Evolutionary conservation across 2,113 vertebrate genomes (phyloP), one percentile per base, ranked within the genome.

Genomic region (Rhabdornis inornatus): DNA sequence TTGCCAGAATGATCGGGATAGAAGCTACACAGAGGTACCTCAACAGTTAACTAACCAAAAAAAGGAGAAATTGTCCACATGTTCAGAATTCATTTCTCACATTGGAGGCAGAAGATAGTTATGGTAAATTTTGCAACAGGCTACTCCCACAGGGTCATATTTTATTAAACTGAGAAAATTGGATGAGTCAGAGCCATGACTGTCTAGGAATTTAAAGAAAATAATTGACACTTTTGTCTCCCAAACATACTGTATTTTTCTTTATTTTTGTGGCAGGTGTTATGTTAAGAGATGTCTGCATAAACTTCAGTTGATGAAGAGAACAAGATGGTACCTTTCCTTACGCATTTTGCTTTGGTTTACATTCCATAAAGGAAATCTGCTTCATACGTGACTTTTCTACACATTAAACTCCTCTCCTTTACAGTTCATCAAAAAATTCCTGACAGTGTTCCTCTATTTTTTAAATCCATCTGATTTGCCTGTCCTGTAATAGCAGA

Each of bases 141-240:
- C 44, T 90, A 37, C 79, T 88, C 81, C 88, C 74, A 83, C 14
- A 2, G 50, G 35, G 39, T 63, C 94, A 44, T 96, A 42, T 95
- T 91, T 95, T 96, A 84, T 72, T 86, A 66, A 69, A 82, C 17
- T 77, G 59, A 90, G 65, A 84, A 88, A 90, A 71, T 19, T 66
- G 70, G 76, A 57, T 94, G 90, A 96, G 49, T 93, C 84, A 93
- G 77, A 95, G 76, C 37, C 68, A 40, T 40, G 55, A 35, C 31
- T 84, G 18, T 93, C 83, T 93, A 97, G 55, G 89, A 89, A 90
- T 85, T 92, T 83, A 90, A 96, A 90, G 40, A 76, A 75, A 91
- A 92, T 86, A 91, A 87, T 81, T 35, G 42, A 86, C 82, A 72
- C 40, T 30, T 56, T 72, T 72, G 16, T 80, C 15, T 92, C 57